phyloP scores from a whole-genome alignment of 2,113 vertebrate species.

The Sturnira hondurensis region DNA sequence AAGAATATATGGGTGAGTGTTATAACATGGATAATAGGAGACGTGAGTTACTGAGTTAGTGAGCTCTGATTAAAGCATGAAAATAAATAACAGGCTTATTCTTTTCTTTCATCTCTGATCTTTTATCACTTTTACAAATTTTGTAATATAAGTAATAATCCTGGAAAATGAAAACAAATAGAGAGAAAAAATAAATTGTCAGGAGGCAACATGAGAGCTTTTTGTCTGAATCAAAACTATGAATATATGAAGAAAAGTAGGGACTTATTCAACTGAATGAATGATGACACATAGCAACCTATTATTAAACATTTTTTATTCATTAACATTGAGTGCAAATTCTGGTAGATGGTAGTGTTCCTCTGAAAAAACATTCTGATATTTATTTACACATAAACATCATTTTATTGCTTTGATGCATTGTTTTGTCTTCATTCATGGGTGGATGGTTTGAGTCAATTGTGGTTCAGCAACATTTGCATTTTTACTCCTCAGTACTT shows the following conservation, averaged over 20 bases:
- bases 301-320: background rate
- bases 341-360: background rate
- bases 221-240: background rate
- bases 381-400: background rate
- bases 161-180: background rate
- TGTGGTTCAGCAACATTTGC: background rate
- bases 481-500: conserved; percentile 19
- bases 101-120: background rate
- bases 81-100: background rate
- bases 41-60: background rate
- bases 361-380: background rate
- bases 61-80: background rate
- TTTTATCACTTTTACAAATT: background rate
- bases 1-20: background rate
- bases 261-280: background rate
- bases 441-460: background rate
- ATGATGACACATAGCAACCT: background rate
- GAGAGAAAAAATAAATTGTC: background rate
- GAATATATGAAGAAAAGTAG: background rate
- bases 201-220: background rate
- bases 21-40: background rate
- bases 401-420: background rate
- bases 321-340: background rate
- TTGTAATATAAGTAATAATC: background rate
- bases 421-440: background rate